Evolutionary conservation across 2,797 vertebrate genomes (phyloP).

Genomic region (Xiphorhynchus erythropygius): DNA sequence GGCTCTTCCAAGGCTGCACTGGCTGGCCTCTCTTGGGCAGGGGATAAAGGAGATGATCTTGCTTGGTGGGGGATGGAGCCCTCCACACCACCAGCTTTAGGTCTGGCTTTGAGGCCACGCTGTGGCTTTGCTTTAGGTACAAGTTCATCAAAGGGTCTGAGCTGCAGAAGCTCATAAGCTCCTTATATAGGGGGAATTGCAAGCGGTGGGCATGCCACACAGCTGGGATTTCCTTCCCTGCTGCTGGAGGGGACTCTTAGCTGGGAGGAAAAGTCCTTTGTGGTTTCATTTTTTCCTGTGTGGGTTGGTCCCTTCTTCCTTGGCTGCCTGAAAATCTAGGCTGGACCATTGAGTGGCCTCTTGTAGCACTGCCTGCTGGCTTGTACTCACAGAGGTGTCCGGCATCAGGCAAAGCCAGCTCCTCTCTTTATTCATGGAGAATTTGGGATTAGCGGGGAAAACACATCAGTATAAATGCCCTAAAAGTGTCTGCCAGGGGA

Average conservation of each 20-base stretch:
- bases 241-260: not conserved
- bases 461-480: not conserved
- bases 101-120: not conserved
- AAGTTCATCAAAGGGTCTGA: not conserved
- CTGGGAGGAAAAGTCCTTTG: not conserved
- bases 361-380: not conserved
- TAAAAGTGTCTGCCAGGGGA: not conserved
- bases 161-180: slow-evolving; percentile 27
- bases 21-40: not conserved
- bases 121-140: not conserved
- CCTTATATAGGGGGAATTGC: not conserved
- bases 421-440: not conserved
- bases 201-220: not conserved
- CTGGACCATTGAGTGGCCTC: not conserved
- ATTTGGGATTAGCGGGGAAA: not conserved
- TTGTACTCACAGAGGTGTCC: not conserved
- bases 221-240: not conserved
- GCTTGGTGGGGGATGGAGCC: fast-evolving
- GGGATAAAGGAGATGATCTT: slow-evolving; percentile 21
- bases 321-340: not conserved
- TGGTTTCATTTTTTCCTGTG: not conserved
- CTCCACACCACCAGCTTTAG: not conserved
- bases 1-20: not conserved
- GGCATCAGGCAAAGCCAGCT: not conserved
- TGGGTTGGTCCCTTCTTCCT: not conserved